Evolutionary conservation across 2,113 vertebrate genomes (phyloP).

Genomic region (Sceloporus tristichus): DNA sequence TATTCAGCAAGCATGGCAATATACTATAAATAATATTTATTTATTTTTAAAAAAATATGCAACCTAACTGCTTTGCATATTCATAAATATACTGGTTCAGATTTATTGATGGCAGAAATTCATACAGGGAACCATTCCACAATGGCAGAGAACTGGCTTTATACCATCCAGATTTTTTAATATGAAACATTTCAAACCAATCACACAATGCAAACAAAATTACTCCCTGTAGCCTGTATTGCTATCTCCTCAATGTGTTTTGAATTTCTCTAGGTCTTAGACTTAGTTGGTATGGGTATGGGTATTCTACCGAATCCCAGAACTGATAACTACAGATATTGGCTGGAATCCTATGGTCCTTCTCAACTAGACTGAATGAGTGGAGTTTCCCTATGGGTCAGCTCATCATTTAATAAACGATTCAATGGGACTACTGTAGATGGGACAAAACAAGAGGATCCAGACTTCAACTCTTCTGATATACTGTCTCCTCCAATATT

Average conservation of each 20-base stretch:
- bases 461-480: neutral
- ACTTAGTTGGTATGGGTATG: neutral
- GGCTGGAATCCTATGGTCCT: too few relatives aligned
- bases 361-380: too few relatives aligned
- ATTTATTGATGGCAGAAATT: slow-evolving; percentile 35
- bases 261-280: neutral
- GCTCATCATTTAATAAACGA: too few relatives aligned
- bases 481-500: neutral
- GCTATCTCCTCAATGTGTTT: slow-evolving; percentile 12
- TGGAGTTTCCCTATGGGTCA: too few relatives aligned
- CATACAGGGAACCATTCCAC: slow-evolving; percentile 7
- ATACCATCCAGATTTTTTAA: slow-evolving; percentile 8
- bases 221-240: slow-evolving; percentile 14
- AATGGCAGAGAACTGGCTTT: slow-evolving; percentile 12
- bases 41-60: slow-evolving; percentile 1
- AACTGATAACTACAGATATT: neutral
- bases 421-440: too few relatives aligned
- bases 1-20: slow-evolving; percentile 25
- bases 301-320: slow-evolving; percentile 9
- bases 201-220: slow-evolving; percentile 18
- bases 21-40: slow-evolving; percentile 6
- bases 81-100: slow-evolving; percentile 36
- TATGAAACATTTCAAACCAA: slow-evolving; percentile 21
- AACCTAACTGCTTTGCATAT: slow-evolving; percentile 23
- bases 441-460: too few relatives aligned